These are phyloP conservation scores for Noctua pronuba DNA, from an alignment of 2,888 invertebrate species.

Conservation along the genomic window DNA sequence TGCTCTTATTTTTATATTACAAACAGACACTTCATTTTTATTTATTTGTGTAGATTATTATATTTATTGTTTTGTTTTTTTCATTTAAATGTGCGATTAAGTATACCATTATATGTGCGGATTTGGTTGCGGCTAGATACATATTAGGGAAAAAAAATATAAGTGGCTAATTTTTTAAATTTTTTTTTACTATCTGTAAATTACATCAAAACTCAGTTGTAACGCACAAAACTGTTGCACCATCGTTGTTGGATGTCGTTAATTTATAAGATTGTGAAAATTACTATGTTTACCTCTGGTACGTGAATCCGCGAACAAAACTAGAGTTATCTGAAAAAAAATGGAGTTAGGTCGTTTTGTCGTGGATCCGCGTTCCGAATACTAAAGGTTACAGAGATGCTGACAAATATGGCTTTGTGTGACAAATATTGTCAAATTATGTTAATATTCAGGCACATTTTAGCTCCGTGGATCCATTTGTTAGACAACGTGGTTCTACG, in stretches of 20 bases:
- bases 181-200: not conserved
- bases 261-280: not conserved
- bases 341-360: not conserved
- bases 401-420: too few relatives aligned
- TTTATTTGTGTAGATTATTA: too few relatives aligned
- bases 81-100: not conserved
- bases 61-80: slow-evolving; percentile 4
- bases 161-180: not conserved
- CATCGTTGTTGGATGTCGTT: not conserved
- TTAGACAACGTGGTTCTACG: too few relatives aligned
- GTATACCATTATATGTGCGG: not conserved
- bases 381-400: not conserved
- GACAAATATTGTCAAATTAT: not conserved
- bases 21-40: too few relatives aligned
- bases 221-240: not conserved
- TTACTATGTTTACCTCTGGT: too few relatives aligned
- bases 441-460: too few relatives aligned
- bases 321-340: not conserved
- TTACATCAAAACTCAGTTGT: not conserved
- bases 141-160: not conserved
- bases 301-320: not conserved
- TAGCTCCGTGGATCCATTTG: too few relatives aligned
- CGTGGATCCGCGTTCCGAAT: not conserved
- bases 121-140: slow-evolving; percentile 12
- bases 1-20: too few relatives aligned